Base-by-base conservation (phyloP, 2,797 vertebrate genomes). In the Macroramphosus scolopax region DNA sequence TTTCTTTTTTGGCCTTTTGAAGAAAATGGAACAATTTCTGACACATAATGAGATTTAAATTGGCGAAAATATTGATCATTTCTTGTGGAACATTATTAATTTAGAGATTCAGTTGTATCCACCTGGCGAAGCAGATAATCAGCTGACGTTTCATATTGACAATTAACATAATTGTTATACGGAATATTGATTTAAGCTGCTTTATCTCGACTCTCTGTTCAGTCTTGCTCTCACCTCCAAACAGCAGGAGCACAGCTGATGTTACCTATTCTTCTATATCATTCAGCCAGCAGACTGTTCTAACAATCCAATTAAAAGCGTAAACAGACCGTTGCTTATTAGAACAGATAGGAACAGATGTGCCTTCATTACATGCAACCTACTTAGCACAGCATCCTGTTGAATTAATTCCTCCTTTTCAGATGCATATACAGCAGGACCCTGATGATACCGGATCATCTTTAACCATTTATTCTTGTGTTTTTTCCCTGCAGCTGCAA, bases 401-500 rank as follows among this genome's bases (percentile, higher is more conserved):
- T 24, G 29, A 25, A 60, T 68, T 35, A 8, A 39, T 49, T 42
- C 40, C 10, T 64, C 20, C 15, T 10, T 22, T 51, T 47, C 31
- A 52, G 69, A 22, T 22, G 6, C 20, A 22, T 66, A 71, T 12
- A 8, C 2, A 13, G 10, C 17, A 48, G 11, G 17, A 32, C 9
- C 6, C 10, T 5, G 8, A 46, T 28, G 29, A 25, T 51, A 46
- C 58, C 47, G 42, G 47, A 47, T 49, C 26, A 29, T 11, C 14
- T 6, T 9, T 26, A 12, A 8, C 43, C 8, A 35, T 38, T 11
- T 36, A 4, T 46, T 51, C 44, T 9, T 16, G 41, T 45, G 15
- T 30, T 12, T 11, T 36, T 1, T 62, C 9, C 22, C 24, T 54
- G 32, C 81, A 92, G 92, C 89, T 41, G 89, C 81, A 3, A 88